Base-by-base conservation (phyloP, 2,888 invertebrate species). In the Poecilus cupreus region DNA sequence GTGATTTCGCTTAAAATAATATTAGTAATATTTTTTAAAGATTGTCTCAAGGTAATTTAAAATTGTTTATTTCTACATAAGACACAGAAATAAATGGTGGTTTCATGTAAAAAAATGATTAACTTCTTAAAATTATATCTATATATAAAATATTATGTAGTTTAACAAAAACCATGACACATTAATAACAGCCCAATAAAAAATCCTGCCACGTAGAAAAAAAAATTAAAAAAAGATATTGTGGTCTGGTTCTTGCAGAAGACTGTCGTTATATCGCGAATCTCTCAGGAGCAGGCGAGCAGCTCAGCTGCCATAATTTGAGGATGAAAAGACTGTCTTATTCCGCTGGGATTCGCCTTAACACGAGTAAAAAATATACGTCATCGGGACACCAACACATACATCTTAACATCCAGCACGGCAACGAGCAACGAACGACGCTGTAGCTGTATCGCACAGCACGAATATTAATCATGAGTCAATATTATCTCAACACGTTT, bases 241-340 rank as follows among this genome's bases (percentile, higher is more conserved):
- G 32, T 51, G 76, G 76, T 37, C 22, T 20, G 54, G 76, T 76
- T 22, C 74, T 49, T 46, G 18, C 22, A 20, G n/a, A 39, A 37
- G 43, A 46, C 57, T 72, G 70, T 54, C 68, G 80, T 57, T 72
- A 72, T 80, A 80, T 80, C 80, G 72, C 72, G 68, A 80, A 26
- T 54, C 72, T 68, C 64, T 18, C 18, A 54, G 80, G 80, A 70
- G 16, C 32, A 20, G 54, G 54, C 43, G 18, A 39, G 24, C 37
- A 54, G 80, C 72, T 80, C 54, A 57, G 80, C 54, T 80, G 80
- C 80, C 54, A 80, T 80, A 80, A 80, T 80, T 80, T 80, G 80
- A 72, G 80, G 80, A 80, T 80, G 80, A 80, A 72, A 72, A 80
- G 51, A 80, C 80, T 80, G 54, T 70, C 57, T 77, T 80, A 54